Conservation (phyloP, 2,113 vertebrate genomes). For the Pterocles burchelli region DNA sequence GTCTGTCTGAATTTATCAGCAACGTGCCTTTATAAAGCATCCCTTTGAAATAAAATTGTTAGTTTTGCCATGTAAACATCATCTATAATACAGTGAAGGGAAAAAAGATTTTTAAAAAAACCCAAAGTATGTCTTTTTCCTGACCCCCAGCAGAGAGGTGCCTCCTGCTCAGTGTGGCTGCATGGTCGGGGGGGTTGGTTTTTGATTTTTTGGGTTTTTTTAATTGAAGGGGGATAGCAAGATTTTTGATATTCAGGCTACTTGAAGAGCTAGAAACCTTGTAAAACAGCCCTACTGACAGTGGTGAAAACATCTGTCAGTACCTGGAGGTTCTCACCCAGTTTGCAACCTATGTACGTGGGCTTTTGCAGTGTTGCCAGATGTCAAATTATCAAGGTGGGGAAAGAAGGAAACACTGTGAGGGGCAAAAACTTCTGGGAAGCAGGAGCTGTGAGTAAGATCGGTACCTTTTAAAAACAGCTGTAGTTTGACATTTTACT, state of each 20-base stretch:
- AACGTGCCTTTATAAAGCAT: not conserved
- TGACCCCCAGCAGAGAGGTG: not conserved
- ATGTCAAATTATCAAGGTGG: not conserved
- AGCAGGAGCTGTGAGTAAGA: not conserved
- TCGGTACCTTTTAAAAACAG: not conserved
- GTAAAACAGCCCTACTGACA: not conserved
- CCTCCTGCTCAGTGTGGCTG: not conserved
- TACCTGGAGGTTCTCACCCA: not conserved
- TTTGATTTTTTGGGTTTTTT: not conserved
- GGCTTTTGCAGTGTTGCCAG: not conserved
- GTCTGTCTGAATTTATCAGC: not conserved
- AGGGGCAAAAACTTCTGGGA: not conserved
- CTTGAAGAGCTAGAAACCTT: not conserved
- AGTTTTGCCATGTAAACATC: constrained; percentile 46
- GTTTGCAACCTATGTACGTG: rapidly evolving
- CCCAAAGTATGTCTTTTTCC: not conserved
- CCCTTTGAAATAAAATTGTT: constrained; percentile 38
- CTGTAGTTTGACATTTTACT: not conserved
- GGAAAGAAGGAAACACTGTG: not conserved
- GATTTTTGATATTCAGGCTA: constrained; percentile 17
- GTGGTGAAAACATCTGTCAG: not conserved
- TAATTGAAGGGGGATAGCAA: not conserved
- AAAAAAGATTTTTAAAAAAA: not conserved
- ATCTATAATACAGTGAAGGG: constrained; percentile 6
- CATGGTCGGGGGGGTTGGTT: not conserved